Evolutionary conservation across 2,888 invertebrate genomes (phyloP).

Genomic region (Antitype chi): DNA sequence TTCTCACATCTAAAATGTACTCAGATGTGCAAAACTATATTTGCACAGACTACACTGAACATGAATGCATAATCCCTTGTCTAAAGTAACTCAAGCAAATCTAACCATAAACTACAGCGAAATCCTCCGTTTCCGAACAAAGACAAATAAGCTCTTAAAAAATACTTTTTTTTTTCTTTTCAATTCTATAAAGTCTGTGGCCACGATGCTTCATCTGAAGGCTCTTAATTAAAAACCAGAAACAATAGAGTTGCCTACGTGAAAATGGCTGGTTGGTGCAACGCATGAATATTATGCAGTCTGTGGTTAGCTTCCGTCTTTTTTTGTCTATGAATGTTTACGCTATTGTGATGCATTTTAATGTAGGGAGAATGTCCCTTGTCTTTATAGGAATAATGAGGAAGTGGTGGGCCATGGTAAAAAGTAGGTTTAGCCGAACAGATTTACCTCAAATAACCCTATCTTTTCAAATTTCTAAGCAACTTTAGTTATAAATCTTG

Average conservation of each 20-base stretch:
- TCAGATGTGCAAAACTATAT: slow-evolving; percentile 38
- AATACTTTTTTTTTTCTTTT: slow-evolving; percentile 59
- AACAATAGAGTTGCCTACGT: slow-evolving; percentile 74
- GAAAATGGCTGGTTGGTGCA: slow-evolving; percentile 72
- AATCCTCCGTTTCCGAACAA: slow-evolving; percentile 55
- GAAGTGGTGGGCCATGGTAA: background rate
- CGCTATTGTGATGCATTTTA: slow-evolving; percentile 23
- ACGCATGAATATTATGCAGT: slow-evolving; percentile 61
- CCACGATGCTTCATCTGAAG: slow-evolving; percentile 76
- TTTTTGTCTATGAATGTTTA: slow-evolving; percentile 39
- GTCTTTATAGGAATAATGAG: background rate
- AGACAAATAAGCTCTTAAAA: slow-evolving; percentile 67
- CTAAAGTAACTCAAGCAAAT: slow-evolving; percentile 29
- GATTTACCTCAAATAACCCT: background rate
- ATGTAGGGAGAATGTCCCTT: background rate
- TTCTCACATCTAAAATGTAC: slow-evolving; percentile 1
- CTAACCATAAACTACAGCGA: slow-evolving; percentile 46
- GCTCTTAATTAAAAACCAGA: slow-evolving; percentile 78
- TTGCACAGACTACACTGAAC: slow-evolving; percentile 21
- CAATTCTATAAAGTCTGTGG: slow-evolving; percentile 70
- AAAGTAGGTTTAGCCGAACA: background rate
- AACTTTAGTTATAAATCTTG: slow-evolving; percentile 44
- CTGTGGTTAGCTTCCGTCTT: slow-evolving; percentile 54
- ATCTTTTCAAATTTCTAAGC: slow-evolving; percentile 11
- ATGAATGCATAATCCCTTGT: slow-evolving; percentile 43